These are phyloP conservation scores for Pipra filicauda DNA, from an alignment of 2,113 vertebrate genomes.

Conservation along the genomic window DNA sequence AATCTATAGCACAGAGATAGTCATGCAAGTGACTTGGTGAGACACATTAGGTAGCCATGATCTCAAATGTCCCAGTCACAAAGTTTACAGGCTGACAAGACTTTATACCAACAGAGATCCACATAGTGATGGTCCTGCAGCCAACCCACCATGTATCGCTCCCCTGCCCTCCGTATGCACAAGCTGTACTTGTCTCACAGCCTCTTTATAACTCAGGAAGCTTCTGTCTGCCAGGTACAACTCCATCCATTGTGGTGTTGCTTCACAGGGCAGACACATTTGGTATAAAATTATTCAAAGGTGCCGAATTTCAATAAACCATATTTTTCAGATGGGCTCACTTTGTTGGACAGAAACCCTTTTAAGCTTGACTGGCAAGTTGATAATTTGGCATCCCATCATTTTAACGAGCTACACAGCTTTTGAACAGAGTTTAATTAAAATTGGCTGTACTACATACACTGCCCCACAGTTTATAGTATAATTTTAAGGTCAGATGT, in stretches of 20 bases:
- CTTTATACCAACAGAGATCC: background rate
- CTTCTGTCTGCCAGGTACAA: background rate
- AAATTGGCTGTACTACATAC: background rate
- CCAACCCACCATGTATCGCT: background rate
- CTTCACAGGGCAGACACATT: background rate
- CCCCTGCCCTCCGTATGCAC: rapidly evolving
- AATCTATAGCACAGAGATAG: rapidly evolving
- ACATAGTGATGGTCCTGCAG: rapidly evolving
- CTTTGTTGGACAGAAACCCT: background rate
- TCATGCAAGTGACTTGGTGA: background rate
- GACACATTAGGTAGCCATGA: background rate
- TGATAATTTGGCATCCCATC: background rate
- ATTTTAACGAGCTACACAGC: background rate
- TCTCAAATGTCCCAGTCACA: background rate
- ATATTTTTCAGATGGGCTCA: background rate
- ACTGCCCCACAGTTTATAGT: background rate
- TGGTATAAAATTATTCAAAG: background rate
- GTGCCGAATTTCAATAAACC: background rate
- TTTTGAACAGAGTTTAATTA: slow-evolving; percentile 30
- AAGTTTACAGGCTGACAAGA: background rate
- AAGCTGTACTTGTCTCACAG: background rate
- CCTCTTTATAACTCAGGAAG: background rate
- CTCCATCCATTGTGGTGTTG: background rate
- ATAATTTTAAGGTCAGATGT: background rate
- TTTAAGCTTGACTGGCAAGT: background rate